phyloP scores from a whole-genome alignment of 2,113 vertebrate genomes.

The Cheirogaleus medius region DNA sequence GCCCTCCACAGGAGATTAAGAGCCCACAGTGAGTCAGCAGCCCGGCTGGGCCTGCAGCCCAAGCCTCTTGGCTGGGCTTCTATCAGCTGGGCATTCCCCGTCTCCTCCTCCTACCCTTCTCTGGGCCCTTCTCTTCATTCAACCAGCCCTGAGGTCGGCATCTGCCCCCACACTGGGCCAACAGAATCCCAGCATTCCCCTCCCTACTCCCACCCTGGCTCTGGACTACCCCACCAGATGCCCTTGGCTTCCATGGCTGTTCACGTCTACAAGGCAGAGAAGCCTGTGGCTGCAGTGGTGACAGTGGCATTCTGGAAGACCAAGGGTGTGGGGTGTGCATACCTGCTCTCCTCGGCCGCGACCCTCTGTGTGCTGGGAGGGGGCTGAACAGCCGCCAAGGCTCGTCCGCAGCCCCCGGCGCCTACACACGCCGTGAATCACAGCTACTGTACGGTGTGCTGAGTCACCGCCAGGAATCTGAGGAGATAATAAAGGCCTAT shows the following conservation, averaged over 20 bases:
- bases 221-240: background rate
- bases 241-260: background rate
- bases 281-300: background rate
- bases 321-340: background rate
- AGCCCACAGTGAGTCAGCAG: constrained; percentile 52
- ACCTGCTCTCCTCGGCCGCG: constrained; percentile 38
- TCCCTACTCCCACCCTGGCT: background rate
- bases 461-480: constrained; percentile 79
- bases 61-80: constrained; percentile 16
- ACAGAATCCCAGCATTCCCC: background rate
- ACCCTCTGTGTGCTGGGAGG: constrained; percentile 66
- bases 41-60: background rate
- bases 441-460: constrained; percentile 72
- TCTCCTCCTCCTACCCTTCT: background rate
- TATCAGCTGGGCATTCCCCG: background rate
- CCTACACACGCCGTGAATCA: constrained; percentile 79
- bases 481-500: constrained; percentile 62
- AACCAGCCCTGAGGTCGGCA: background rate
- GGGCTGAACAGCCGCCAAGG: constrained; percentile 69
- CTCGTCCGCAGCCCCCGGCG: constrained; percentile 63
- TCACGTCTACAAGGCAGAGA: background rate
- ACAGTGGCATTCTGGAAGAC: background rate
- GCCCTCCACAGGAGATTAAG: constrained; percentile 26
- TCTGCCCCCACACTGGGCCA: background rate
- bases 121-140: background rate